Conservation (phyloP, 1,140 invertebrate species). For the Drosophila repletoides region DNA sequence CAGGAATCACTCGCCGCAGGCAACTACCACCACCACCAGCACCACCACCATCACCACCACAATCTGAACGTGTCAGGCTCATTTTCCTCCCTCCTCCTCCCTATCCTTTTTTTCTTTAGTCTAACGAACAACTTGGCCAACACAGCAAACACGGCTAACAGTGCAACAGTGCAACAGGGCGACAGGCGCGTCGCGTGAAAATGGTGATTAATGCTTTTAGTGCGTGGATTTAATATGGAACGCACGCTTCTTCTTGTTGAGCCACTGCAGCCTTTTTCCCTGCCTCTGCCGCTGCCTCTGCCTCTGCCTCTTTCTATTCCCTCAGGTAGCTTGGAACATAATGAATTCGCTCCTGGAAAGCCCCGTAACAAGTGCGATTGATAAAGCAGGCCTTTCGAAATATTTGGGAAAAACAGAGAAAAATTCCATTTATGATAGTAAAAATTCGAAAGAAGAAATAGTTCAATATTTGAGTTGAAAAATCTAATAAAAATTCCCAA, state of each 20-base stretch:
- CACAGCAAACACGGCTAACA: not conserved
- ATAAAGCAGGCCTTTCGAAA: slow-evolving; percentile 32
- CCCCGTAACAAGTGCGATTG: slow-evolving; percentile 65
- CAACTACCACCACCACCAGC: slow-evolving; percentile 11
- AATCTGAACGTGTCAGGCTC: slow-evolving; percentile 37
- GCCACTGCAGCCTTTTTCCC: not conserved
- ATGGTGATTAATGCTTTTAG: slow-evolving; percentile 76
- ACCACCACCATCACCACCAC: not conserved
- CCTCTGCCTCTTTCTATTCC: not conserved
- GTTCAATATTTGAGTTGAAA: no score
- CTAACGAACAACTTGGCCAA: slow-evolving; percentile 50
- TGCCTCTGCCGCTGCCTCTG: not conserved
- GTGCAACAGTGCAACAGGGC: slow-evolving; percentile 14
- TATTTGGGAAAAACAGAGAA: not conserved
- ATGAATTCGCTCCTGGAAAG: slow-evolving; percentile 61
- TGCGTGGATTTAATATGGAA: slow-evolving; percentile 75
- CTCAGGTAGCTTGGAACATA: slow-evolving; percentile 45
- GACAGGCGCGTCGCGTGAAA: slow-evolving; percentile 71
- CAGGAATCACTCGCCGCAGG: slow-evolving; percentile 58
- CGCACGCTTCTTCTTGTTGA: slow-evolving; percentile 38
- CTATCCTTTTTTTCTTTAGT: not conserved
- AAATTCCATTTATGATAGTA: not conserved
- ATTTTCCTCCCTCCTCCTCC: slow-evolving; percentile 11
- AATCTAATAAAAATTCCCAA: not conserved
- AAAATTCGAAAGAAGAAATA: no score